Evolutionary conservation across 1,140 invertebrate genomes (phyloP).

Genomic region (Maconellicoccus hirsutus): DNA sequence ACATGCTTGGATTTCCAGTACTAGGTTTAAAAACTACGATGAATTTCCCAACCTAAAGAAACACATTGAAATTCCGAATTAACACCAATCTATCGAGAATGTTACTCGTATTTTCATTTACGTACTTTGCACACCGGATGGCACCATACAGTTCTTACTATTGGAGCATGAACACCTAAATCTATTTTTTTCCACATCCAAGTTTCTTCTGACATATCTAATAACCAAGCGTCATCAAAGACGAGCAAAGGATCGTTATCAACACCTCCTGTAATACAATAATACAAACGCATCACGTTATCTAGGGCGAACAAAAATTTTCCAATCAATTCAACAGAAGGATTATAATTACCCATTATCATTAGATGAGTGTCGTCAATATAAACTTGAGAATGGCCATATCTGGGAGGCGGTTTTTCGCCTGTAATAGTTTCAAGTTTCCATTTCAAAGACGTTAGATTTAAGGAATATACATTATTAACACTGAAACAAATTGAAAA

Average conservation of each 20-base stretch:
- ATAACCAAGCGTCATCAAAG: constrained; percentile 57
- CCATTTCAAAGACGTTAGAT: constrained; percentile 67
- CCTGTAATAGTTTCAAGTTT: constrained; percentile 53
- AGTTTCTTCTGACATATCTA: constrained; percentile 41
- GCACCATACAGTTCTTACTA: constrained; percentile 55
- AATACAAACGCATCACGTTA: not conserved
- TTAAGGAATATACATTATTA: constrained; percentile 82
- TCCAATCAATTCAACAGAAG: too few relatives aligned
- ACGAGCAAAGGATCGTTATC: constrained; percentile 32
- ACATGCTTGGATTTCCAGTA: constrained; percentile 25
- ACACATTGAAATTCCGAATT: constrained; percentile 26
- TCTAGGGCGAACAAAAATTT: not conserved
- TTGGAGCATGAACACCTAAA: constrained; percentile 1
- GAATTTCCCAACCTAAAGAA: constrained; percentile 37
- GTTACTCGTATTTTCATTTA: too few relatives aligned
- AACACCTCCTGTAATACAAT: not conserved
- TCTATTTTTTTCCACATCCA: constrained; percentile 6
- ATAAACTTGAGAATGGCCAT: constrained; percentile 46
- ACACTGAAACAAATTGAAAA: constrained; percentile 41
- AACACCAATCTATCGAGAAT: not conserved
- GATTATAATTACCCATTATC: constrained; percentile 49
- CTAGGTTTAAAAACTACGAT: constrained; percentile 39
- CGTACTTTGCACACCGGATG: constrained; percentile 81
- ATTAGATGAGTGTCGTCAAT: constrained; percentile 53
- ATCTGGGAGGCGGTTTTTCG: constrained; percentile 59